A percentile compares a stretch with the other conserved stretches of the same genome.
Conservation (phyloP, 2,888 invertebrate genomes). For the Orthosia incerta region DNA sequence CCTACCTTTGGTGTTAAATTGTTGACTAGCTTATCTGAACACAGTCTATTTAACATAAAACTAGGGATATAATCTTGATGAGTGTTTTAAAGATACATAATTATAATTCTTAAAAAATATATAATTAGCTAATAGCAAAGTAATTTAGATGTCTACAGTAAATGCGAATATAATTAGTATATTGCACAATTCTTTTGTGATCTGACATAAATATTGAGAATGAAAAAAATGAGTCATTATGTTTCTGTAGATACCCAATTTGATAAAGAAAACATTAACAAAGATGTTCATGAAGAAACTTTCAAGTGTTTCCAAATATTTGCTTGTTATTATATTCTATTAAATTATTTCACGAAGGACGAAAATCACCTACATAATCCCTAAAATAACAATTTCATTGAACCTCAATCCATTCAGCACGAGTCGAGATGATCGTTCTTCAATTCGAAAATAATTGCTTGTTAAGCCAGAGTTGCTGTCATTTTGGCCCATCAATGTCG, state of each 20-base stretch:
- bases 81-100: not conserved
- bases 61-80: not conserved
- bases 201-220: no score
- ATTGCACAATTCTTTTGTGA: not conserved
- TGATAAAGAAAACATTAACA: not conserved
- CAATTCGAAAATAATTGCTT: conserved; percentile 52
- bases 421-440: conserved; percentile 31
- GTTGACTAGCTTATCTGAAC: conserved; percentile 2
- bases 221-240: not conserved
- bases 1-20: conserved; percentile 3
- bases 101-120: not conserved
- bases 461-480: conserved; percentile 40
- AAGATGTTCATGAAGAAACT: no score
- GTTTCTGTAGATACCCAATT: not conserved
- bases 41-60: not conserved
- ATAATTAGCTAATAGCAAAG: not conserved
- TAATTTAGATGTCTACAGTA: not conserved
- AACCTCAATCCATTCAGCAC: conserved; percentile 41
- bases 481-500: conserved; percentile 52
- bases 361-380: conserved; percentile 8
- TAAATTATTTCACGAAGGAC: not conserved
- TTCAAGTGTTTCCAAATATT: no score
- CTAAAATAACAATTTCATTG: conserved; percentile 35
- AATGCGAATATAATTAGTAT: not conserved
- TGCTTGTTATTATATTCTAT: no score